Evolutionary conservation across 2,797 vertebrate species (phyloP), one percentile per base, ranked within the genome.

Genomic region (Erethizon dorsatum): DNA sequence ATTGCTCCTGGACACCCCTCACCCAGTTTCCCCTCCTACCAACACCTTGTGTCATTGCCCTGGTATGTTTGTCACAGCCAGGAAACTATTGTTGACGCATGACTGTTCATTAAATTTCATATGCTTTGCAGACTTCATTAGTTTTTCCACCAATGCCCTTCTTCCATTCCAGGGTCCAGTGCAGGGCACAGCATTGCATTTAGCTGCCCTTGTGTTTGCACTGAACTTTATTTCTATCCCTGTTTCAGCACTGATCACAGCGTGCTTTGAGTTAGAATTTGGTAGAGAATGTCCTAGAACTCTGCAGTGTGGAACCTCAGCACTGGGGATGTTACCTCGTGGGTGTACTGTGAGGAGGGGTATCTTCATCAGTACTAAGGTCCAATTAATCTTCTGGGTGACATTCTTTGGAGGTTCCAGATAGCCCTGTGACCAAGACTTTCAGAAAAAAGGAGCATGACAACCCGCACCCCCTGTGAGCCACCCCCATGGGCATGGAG

Each of bases 111-210:
- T 71, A 63, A 79, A 57, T 12, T 22, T 63, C 28, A 47, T 52
- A 1, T 37, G 13, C 3, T 8, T 11, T 37, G 22, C 17, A 79
- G 20, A 67, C 22, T 63, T 57, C 56, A 11, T 14, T 50, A 2
- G 0, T 61, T 91, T 91, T 83, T 4, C 50, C 57, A 26, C 33
- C 15, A 12, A 26, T 0, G 13, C 31, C 45, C 10, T 79, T 52
- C 71, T 57, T 59, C 56, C 7, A 9, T 33, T 56, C 17, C 41
- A 84, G 52, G 12, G 80, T 5, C 8, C 12, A 26, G 7, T 2
- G 24, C 17, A 33, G 26, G 85, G 31, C 4, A 7, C 5, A 20
- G 0, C 11, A 0, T 0, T 18, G 20, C 15, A 28, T 4, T 24
- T 17, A 56, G 7, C 31, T 50, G 7, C 6, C 9, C 47, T 61